Evolutionary conservation across 2,888 invertebrate species (phyloP).

Genomic region (Dasypogon diadema): DNA sequence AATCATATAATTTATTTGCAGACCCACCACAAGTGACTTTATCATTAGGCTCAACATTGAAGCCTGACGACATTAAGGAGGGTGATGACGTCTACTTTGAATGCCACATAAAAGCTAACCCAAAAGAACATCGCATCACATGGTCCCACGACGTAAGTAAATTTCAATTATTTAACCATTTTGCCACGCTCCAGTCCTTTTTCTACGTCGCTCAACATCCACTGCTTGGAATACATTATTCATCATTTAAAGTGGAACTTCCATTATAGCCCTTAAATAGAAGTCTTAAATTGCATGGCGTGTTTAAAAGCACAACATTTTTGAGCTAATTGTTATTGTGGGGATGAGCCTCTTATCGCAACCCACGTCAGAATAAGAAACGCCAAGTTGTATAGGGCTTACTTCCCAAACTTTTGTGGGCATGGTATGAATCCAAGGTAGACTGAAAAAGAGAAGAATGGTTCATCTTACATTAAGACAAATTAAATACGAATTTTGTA

Average conservation of each 20-base stretch:
- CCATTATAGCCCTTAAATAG: constrained; percentile 45
- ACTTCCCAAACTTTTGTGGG: not conserved
- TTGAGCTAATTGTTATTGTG: constrained; percentile 24
- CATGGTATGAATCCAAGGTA: not conserved
- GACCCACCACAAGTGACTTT: constrained; percentile 81
- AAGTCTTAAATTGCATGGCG: constrained; percentile 51
- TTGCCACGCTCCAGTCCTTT: not conserved
- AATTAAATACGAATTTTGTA: constrained; percentile 28
- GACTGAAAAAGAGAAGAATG: not conserved
- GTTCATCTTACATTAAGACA: constrained; percentile 14
- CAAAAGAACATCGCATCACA: constrained; percentile 80
- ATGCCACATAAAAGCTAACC: constrained; percentile 82
- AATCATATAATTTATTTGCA: constrained; percentile 66
- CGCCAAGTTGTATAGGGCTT: not conserved
- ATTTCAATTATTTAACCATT: constrained; percentile 57
- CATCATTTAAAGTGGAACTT: constrained; percentile 55
- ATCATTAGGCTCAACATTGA: constrained; percentile 79
- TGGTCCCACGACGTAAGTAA: constrained; percentile 82
- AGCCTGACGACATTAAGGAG: constrained; percentile 82
- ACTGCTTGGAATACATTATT: constrained; percentile 53
- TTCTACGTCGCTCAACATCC: constrained; percentile 1
- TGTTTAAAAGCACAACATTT: constrained; percentile 35
- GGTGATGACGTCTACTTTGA: constrained; percentile 86
- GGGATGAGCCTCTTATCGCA: constrained; percentile 7
- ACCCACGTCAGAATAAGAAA: not conserved